Percentiles rank a stretch among this genome's conserved stretches.
phyloP scores from a whole-genome alignment of 2,888 invertebrate genomes.

The Pollenia labialis region DNA sequence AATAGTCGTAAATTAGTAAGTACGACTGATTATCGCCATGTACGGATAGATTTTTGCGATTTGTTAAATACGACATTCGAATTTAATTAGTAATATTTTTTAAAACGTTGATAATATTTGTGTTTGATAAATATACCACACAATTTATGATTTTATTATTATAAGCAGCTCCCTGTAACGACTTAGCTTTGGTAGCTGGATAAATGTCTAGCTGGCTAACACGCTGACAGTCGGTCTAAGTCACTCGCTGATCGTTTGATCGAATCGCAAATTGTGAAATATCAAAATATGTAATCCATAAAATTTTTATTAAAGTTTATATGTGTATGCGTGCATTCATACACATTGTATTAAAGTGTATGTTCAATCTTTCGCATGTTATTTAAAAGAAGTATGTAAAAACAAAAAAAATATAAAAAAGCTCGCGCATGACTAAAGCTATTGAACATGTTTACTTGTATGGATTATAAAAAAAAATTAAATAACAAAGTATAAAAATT shows the following conservation, averaged over 20 bases:
- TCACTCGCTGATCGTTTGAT: constrained; percentile 8
- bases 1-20: constrained; percentile 8
- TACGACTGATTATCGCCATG: background rate
- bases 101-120: constrained; percentile 26
- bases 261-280: constrained; percentile 57
- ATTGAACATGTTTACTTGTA: background rate
- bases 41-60: background rate
- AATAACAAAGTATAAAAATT: constrained; percentile 24
- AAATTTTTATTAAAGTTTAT: constrained; percentile 40
- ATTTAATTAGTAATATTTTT: background rate
- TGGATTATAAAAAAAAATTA: too few species aligned
- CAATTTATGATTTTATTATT: constrained; percentile 23
- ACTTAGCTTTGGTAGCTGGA: constrained; percentile 1
- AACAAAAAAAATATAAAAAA: constrained; percentile 31
- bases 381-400: constrained; percentile 17
- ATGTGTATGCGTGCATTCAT: constrained; percentile 2
- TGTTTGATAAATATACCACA: constrained; percentile 31
- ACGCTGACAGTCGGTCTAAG: background rate
- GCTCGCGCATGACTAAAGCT: background rate
- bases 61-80: background rate
- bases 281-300: constrained; percentile 50
- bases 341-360: background rate
- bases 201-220: background rate
- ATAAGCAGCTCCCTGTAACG: constrained; percentile 10
- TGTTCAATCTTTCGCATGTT: constrained; percentile 7